phyloP scores from a whole-genome alignment of 2,113 vertebrate species.

The Panurus biarmicus region DNA sequence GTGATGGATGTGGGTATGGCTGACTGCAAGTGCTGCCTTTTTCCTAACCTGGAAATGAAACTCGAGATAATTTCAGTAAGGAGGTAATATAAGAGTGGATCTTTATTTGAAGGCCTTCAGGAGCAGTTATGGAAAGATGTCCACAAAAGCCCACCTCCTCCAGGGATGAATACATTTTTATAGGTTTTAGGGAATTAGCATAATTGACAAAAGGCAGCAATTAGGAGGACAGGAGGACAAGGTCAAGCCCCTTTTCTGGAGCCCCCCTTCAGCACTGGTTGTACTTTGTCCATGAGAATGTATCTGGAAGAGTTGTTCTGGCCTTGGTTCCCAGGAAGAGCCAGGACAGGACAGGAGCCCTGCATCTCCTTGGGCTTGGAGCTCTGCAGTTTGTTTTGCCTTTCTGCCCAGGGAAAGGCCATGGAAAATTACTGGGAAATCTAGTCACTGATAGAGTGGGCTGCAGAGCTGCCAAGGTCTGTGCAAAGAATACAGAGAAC shows the following conservation, averaged over 20 bases:
- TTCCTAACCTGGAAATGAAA: not conserved
- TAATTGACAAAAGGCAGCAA: not conserved
- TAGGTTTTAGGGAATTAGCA: not conserved
- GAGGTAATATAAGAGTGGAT: not conserved
- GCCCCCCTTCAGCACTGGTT: not conserved
- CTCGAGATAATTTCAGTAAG: not conserved
- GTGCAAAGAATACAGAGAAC: not conserved
- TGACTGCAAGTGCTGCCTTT: not conserved
- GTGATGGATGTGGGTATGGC: not conserved
- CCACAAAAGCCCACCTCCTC: not conserved
- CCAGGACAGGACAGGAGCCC: too few species aligned
- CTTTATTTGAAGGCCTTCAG: not conserved
- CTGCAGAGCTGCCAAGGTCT: not conserved
- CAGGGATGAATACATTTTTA: not conserved
- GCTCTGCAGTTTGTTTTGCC: not conserved
- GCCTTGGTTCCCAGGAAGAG: not conserved
- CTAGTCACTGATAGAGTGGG: not conserved
- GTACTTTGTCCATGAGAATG: not conserved
- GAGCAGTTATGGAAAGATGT: not conserved
- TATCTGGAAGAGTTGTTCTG: not conserved
- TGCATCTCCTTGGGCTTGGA: not conserved
- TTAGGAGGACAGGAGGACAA: not conserved
- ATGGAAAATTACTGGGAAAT: not conserved
- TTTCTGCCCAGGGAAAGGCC: not conserved
- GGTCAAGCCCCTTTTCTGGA: not conserved